Base-by-base conservation (phyloP, 2,797 vertebrate genomes). In the Acrocephalus scirpaceus region DNA sequence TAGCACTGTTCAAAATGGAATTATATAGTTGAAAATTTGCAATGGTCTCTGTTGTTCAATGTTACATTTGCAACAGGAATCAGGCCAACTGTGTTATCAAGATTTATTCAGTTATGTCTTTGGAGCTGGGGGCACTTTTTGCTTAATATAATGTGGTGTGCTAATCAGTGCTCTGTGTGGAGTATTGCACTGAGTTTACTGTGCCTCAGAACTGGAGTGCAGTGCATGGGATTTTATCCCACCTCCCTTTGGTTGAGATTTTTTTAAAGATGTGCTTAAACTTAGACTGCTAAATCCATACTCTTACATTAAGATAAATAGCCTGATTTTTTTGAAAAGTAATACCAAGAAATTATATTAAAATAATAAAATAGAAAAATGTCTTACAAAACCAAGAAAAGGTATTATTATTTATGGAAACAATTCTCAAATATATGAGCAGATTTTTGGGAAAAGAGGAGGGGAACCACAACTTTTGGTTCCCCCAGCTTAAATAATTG, bases 11-110 rank as follows among this genome's bases (percentile, higher is more conserved):
- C 66, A 84, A 95, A 93, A 92, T 95, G 95, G 91, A 96, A 97
- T 97, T 84, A 85, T 32, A 60, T 82, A 82, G 92, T 96, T 96
- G 94, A 97, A 96, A 34, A 61, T 64, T 51, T 76, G 71, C 90
- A 74, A 88, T 81, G 75, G 80, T 96, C 81, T 94, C 93, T 95
- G 13, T 85, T 80, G 60, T 91, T 79, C 86, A 88, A 60, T 89
- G 85, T 96, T 76, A n/a, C 67, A 95, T 92, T 45, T 72, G 92
- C 88, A 96, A 72, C 51, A 96, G 96, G 95, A 92, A 47, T 62
- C 65, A 89, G 50, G 89, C 70, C 71, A 94, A 82, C 64, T 86
- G 75, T 76, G 75, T 97, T 97, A 97, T 97, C 96, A 88, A 67
- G 36, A 70, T 95, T 97, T 97, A 92, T 81, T 93, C 95, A 95